Conservation (phyloP, 2,888 invertebrate species). For the Scrobipalpa costella region DNA sequence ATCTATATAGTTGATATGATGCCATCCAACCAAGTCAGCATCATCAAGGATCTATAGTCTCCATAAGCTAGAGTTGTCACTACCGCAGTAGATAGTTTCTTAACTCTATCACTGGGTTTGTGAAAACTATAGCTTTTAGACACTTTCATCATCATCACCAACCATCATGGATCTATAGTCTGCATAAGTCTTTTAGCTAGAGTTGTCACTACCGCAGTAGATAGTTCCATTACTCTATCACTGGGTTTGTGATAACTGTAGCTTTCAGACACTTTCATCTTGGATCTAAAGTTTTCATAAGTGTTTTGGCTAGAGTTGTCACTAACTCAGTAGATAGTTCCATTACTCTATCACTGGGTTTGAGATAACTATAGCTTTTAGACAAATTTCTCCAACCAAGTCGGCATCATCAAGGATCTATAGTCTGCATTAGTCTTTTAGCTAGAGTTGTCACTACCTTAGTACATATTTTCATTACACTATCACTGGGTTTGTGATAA, state of each 20-base stretch:
- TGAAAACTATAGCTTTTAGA: background rate
- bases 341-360: slow-evolving; percentile 26
- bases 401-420: too few species aligned
- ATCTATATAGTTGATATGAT: too few species aligned
- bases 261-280: slow-evolving; percentile 24
- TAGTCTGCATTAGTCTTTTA: too few species aligned
- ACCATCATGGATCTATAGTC: background rate
- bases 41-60: too few species aligned
- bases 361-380: background rate
- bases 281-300: background rate
- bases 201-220: slow-evolving; percentile 31
- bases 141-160: background rate
- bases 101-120: background rate
- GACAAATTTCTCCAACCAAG: too few species aligned
- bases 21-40: background rate
- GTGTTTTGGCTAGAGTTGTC: slow-evolving; percentile 14
- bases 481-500: too few species aligned
- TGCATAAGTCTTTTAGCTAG: background rate
- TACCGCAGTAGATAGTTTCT: too few species aligned
- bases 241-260: slow-evolving; percentile 37
- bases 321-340: slow-evolving; percentile 5
- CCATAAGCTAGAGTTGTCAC: too few species aligned
- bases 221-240: slow-evolving; percentile 38
- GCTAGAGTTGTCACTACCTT: too few species aligned
- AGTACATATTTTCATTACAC: too few species aligned